Percentiles rank a stretch among this genome's conserved stretches.
phyloP scores from a whole-genome alignment of 2,797 vertebrate species.

The Amazonetta brasiliensis region DNA sequence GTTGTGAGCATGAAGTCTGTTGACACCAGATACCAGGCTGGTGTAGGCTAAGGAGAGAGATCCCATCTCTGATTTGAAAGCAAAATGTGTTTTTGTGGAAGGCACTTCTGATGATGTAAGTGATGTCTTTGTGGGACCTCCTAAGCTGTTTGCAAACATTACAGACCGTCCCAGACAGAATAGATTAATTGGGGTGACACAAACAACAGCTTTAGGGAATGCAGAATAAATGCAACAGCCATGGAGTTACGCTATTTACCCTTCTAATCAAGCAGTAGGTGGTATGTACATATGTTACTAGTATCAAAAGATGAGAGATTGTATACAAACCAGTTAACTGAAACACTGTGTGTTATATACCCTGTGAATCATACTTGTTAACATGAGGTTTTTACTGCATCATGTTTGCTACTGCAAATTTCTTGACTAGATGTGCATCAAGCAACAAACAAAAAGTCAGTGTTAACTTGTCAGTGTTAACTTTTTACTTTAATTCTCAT shows the following conservation, averaged over 20 bases:
- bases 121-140: neutral
- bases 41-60: neutral
- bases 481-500: neutral
- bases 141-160: neutral
- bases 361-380: neutral
- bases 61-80: neutral
- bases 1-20: neutral
- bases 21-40: too few relatives aligned
- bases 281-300: fast-evolving
- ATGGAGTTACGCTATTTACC: fast-evolving
- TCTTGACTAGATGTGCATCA: neutral
- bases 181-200: neutral
- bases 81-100: neutral
- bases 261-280: too few relatives aligned
- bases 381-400: neutral
- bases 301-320: too few relatives aligned
- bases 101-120: neutral
- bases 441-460: neutral
- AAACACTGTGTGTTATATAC: too few relatives aligned
- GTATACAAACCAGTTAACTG: neutral
- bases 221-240: neutral
- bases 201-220: neutral
- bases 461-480: neutral
- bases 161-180: too few relatives aligned
- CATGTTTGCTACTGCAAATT: neutral